Base-by-base conservation (phyloP, 2,113 vertebrate genomes). In the Carassius gibelio region DNA sequence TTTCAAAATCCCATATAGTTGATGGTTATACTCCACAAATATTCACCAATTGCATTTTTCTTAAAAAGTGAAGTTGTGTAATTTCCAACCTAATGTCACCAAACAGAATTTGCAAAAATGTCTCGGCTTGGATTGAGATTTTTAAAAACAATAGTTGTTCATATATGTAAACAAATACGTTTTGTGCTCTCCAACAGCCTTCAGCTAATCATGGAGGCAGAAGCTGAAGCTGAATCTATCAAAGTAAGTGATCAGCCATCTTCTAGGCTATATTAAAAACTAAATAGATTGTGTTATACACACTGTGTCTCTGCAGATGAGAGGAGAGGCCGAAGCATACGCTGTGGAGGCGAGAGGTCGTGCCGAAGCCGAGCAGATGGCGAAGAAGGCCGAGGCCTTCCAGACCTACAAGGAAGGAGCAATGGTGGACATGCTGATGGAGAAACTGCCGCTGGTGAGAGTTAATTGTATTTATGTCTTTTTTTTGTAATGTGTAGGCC, bases 361-460 rank as follows among this genome's bases (percentile, higher is more conserved):
- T 0, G 97, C 96, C 0, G 96, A 97, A 57, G 97, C 97, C 0
- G 95, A 96, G 91, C 96, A 98, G 92, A 97, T 97, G 96, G 81
- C 91, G 2, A 96, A 97, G 93, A 98, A 98, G 84, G 96, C 97
- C 0, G 96, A 98, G 66, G 96, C 97, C 0, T 98, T 97, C 93
- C 91, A 94, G 78, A 91, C 97, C 81, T 97, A 97, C 88, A 95
- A 95, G 85, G 96, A 97, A 7, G 96, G 96, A 0, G 97, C 96
- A 66, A 96, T 97, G 92, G 95, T 97, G 88, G 96, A 97, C 91
- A 97, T 97, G 97, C 91, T 97, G 88, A 93, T 97, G 84, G 95
- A 96, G 92, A 96, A 96, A 75, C 93, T 38, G 36, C 36, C 36
- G 5, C 36, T 38, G 36, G 36, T 38, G 36, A 38, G 36, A 38